Evolutionary conservation across 2,888 invertebrate species (phyloP).

Genomic region (Dermolepida albohirtum): DNA sequence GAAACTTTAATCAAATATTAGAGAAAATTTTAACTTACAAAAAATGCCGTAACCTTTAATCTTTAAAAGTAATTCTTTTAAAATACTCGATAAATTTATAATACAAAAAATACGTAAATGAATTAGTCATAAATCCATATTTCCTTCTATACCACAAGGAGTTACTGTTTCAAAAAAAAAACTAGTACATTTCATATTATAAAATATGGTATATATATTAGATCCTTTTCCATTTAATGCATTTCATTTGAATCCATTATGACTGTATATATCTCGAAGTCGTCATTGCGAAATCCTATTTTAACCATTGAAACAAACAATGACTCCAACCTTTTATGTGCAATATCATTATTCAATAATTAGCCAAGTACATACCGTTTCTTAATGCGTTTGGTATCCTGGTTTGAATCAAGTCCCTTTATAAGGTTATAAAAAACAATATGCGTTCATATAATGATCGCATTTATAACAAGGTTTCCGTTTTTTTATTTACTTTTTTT

Average conservation of each 20-base stretch:
- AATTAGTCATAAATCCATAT: too few relatives aligned
- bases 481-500: slow-evolving; percentile 9
- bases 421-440: slow-evolving; percentile 31
- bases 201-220: slow-evolving; percentile 3
- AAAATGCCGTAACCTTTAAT: too few relatives aligned
- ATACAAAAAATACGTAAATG: too few relatives aligned
- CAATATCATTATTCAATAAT: slow-evolving; percentile 35
- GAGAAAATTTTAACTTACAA: too few relatives aligned
- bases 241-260: slow-evolving; percentile 1
- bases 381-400: slow-evolving; percentile 13
- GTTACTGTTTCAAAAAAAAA: too few relatives aligned
- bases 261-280: not conserved
- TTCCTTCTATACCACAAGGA: too few relatives aligned
- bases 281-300: slow-evolving; percentile 30
- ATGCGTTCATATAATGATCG: slow-evolving; percentile 11
- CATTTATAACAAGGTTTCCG: slow-evolving; percentile 35
- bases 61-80: too few relatives aligned
- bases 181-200: too few relatives aligned
- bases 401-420: slow-evolving; percentile 31
- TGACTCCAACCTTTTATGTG: slow-evolving; percentile 34
- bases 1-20: too few relatives aligned
- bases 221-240: slow-evolving; percentile 34
- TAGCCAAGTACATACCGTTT: slow-evolving; percentile 19
- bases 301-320: slow-evolving; percentile 31
- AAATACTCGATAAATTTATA: too few relatives aligned